phyloP scores from a whole-genome alignment of 2,113 vertebrate genomes.

The Odocoileus virginianus region DNA sequence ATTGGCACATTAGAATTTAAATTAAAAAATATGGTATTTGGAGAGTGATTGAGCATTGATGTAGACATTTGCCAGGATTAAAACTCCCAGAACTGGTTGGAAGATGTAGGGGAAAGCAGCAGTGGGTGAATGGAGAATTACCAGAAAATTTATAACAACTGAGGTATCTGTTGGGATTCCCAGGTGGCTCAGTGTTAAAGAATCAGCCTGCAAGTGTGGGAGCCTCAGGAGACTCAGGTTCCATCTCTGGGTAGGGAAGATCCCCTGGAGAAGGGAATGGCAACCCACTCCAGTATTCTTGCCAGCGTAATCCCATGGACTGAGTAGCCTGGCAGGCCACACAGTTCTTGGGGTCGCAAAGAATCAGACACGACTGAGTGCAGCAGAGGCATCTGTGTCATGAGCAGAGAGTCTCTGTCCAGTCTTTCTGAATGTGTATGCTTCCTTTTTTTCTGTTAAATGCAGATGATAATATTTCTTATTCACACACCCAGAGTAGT shows the following conservation, averaged over 20 bases:
- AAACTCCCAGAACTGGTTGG: neutral
- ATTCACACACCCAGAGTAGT: neutral
- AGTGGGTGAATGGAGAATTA: neutral
- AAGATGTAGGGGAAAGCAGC: neutral
- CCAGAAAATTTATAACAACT: neutral
- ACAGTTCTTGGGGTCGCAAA: neutral
- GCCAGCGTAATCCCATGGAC: neutral
- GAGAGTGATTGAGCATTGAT: neutral
- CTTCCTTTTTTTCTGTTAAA: neutral
- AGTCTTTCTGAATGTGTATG: neutral
- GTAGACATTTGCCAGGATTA: neutral
- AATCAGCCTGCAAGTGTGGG: neutral
- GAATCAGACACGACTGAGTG: neutral
- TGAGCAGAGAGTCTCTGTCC: neutral
- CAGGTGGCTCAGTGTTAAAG: neutral
- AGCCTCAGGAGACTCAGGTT: neutral
- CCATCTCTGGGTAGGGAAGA: neutral
- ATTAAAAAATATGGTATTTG: neutral
- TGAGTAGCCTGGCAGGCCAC: neutral
- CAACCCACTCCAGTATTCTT: neutral
- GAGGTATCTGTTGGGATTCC: neutral
- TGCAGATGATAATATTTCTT: neutral
- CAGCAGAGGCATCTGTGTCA: neutral
- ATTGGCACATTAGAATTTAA: neutral
- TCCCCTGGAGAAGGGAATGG: neutral